These are phyloP conservation scores for Philonicus albiceps DNA, from an alignment of 2,888 invertebrate species.

Conservation along the genomic window DNA sequence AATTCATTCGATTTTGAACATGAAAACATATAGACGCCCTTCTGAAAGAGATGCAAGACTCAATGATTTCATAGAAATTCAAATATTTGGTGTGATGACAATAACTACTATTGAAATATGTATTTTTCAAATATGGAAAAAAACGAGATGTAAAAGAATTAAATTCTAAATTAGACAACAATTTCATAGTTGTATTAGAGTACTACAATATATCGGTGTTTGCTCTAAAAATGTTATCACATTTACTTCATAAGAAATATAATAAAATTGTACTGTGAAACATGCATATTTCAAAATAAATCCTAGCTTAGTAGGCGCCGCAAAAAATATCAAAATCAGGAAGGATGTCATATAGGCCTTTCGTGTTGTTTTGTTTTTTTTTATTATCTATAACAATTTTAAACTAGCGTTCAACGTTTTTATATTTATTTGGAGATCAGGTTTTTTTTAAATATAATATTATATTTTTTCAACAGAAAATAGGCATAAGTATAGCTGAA, in stretches of 20 bases:
- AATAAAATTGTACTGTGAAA: neutral
- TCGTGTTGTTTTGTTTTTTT: neutral
- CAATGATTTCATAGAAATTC: too few relatives aligned
- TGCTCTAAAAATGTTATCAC: too few relatives aligned
- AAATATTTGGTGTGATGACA: too few relatives aligned
- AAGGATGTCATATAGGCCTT: neutral
- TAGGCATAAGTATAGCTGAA: neutral
- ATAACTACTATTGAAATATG: too few relatives aligned
- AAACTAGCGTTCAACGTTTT: neutral
- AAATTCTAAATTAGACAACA: too few relatives aligned
- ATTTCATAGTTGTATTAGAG: too few relatives aligned
- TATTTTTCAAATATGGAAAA: too few relatives aligned
- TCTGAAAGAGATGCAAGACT: too few relatives aligned
- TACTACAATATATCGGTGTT: too few relatives aligned
- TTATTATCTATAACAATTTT: slow-evolving; percentile 5
- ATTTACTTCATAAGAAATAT: neutral
- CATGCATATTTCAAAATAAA: neutral
- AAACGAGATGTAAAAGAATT: too few relatives aligned
- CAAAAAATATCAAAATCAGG: neutral
- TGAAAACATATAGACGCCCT: too few relatives aligned
- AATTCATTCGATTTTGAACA: too few relatives aligned
- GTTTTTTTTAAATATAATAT: neutral
- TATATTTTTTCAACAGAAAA: neutral
- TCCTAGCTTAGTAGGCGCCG: neutral
- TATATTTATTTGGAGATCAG: slow-evolving; percentile 22